These are phyloP conservation scores for Drosophila quinaria DNA, from an alignment of 2,888 invertebrate genomes.

Conservation along the genomic window DNA sequence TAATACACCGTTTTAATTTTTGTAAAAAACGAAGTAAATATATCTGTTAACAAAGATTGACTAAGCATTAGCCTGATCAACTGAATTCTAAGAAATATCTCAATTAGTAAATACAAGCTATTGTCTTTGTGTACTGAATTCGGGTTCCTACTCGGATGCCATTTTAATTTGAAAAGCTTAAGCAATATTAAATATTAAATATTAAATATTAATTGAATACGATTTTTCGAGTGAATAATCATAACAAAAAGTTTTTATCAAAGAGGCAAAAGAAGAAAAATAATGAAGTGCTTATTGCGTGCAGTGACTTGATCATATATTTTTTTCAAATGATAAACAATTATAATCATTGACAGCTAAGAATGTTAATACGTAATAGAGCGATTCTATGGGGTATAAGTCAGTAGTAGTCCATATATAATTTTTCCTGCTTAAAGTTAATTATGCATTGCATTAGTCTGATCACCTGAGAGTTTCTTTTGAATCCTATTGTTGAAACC, in stretches of 20 bases:
- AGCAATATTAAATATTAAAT: too few species aligned
- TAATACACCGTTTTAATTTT: neutral
- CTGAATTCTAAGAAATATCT: too few species aligned
- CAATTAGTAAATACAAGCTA: too few species aligned
- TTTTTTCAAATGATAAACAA: neutral
- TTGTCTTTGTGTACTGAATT: too few species aligned
- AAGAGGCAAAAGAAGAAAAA: neutral
- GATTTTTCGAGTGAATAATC: neutral
- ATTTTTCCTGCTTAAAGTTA: conserved; percentile 4
- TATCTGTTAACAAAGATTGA: too few species aligned
- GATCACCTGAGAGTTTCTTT: conserved; percentile 40
- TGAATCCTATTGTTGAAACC: conserved; percentile 13
- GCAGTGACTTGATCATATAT: neutral
- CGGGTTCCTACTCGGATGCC: neutral
- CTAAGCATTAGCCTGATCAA: too few species aligned
- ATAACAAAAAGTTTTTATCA: neutral
- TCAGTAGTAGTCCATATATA: neutral
- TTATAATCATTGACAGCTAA: too few species aligned
- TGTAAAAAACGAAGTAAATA: neutral
- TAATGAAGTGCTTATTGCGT: neutral
- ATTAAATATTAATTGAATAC: too few species aligned
- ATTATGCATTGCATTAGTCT: neutral
- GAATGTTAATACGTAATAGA: neutral
- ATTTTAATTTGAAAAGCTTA: neutral
- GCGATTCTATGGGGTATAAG: neutral